Conservation (phyloP, 2,888 invertebrate genomes). For the Melolontha melolontha region DNA sequence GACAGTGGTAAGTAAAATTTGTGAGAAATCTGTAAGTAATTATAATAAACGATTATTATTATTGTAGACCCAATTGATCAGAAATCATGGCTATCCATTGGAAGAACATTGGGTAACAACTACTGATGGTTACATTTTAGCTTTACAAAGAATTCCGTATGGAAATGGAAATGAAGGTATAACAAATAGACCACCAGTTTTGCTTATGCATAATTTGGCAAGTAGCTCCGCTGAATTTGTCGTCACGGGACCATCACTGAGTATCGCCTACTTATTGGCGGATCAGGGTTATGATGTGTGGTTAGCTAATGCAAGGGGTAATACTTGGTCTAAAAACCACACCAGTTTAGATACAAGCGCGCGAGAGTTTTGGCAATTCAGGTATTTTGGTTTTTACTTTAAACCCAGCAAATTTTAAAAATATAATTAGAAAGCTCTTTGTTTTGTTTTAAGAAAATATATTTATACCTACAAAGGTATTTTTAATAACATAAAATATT, state of each 20-base stretch:
- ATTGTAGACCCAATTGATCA: too few species aligned
- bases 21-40: too few species aligned
- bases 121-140: constrained; percentile 82
- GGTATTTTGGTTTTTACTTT: constrained; percentile 50
- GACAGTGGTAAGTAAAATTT: too few species aligned
- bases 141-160: constrained; percentile 78
- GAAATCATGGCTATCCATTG: constrained; percentile 62
- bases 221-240: constrained; percentile 82
- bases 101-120: constrained; percentile 76
- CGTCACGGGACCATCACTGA: constrained; percentile 72
- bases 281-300: constrained; percentile 69
- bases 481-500: too few species aligned
- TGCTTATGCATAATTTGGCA: constrained; percentile 82
- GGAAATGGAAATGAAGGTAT: constrained; percentile 53
- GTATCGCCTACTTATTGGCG: constrained; percentile 64
- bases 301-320: constrained; percentile 73
- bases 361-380: constrained; percentile 64
- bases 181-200: constrained; percentile 66
- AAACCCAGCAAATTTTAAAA: too few species aligned
- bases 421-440: too few species aligned
- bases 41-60: background rate
- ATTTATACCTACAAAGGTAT: too few species aligned
- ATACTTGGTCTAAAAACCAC: constrained; percentile 68
- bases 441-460: too few species aligned
- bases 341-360: constrained; percentile 54